Base-by-base conservation (phyloP, 2,888 invertebrate genomes). In the Thecocarcelia acutangulata region DNA sequence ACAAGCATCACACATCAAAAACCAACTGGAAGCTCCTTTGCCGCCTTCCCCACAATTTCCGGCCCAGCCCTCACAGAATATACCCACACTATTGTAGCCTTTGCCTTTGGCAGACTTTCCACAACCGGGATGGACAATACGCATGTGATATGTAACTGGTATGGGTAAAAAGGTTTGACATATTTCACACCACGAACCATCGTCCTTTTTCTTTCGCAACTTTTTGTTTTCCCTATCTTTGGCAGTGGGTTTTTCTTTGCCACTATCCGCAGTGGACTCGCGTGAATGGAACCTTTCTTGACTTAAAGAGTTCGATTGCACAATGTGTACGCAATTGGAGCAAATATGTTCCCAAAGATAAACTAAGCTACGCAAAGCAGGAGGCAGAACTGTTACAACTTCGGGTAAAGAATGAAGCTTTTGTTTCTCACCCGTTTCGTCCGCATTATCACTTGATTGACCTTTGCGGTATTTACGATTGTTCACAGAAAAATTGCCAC, bases 131-230 rank as follows among this genome's bases (percentile, higher is more conserved):
- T 98, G 98, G 48, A 93, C 92, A 88, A 94, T 94, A 40, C 96
- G 93, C 97, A 98, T 97, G 91, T 98, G 98, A 86, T 96, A 96
- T 0, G 97, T 97, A 0, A 98, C 94, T 0, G 98, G 97, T 84
- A 91, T 90, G 0, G 94, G 93, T 85, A 95, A 94, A 86, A 92
- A 92, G 40, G 94, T 94, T 4, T 96, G 96, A 89, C 98, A 98
- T 44, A 98, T 92, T 90, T 98, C 98, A 91, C 98, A 98, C 84
- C 90, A 91, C 40, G 90, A 90, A 40, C 90, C 90, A 59, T 90
- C 91, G 70, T 91, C 90, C 80, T 90, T 91, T 50, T 90, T 90
- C 85, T 90, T 90, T 40, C 88, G 87, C 3, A 86, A 72, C 72
- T 89, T 90, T 77, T 89, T 88, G 19, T 81, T 85, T 17, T 91